phyloP scores from a whole-genome alignment of 92 coral and sea anemone genomes.

The Palythoa grandiflora region DNA sequence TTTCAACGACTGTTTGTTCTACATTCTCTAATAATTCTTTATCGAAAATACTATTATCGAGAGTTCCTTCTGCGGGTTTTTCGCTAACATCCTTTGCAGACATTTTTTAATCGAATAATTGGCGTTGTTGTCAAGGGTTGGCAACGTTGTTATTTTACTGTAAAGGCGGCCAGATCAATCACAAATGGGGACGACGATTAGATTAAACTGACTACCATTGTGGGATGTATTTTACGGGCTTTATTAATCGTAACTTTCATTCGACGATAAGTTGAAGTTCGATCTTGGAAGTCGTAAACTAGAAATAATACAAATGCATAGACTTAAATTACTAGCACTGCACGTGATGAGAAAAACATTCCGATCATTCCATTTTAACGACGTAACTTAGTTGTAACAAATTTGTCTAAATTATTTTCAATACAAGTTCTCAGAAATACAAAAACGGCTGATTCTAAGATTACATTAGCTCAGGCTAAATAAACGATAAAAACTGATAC shows the following conservation, averaged over 20 bases:
- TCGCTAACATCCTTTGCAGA: neutral
- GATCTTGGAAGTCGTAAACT: neutral
- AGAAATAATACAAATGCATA: too few relatives aligned
- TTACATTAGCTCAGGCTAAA: too few relatives aligned
- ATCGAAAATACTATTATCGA: neutral
- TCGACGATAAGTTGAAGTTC: neutral
- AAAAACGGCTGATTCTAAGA: too few relatives aligned
- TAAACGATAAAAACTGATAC: too few relatives aligned
- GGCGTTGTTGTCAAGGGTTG: neutral
- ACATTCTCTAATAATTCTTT: neutral
- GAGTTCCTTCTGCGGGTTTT: neutral
- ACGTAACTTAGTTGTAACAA: too few relatives aligned
- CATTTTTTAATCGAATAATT: neutral
- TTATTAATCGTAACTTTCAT: neutral
- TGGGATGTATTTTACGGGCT: conserved; percentile 5
- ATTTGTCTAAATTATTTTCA: too few relatives aligned
- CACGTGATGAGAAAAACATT: too few relatives aligned
- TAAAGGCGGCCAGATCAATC: neutral
- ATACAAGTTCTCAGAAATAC: too few relatives aligned
- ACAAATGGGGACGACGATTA: neutral
- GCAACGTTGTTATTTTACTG: neutral
- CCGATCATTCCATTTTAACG: too few relatives aligned
- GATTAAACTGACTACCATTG: neutral
- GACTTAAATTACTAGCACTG: too few relatives aligned
- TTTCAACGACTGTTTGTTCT: neutral